These are phyloP conservation scores for Varanus salvator DNA, from an alignment of 2,113 vertebrate genomes.

Conservation along the genomic window DNA sequence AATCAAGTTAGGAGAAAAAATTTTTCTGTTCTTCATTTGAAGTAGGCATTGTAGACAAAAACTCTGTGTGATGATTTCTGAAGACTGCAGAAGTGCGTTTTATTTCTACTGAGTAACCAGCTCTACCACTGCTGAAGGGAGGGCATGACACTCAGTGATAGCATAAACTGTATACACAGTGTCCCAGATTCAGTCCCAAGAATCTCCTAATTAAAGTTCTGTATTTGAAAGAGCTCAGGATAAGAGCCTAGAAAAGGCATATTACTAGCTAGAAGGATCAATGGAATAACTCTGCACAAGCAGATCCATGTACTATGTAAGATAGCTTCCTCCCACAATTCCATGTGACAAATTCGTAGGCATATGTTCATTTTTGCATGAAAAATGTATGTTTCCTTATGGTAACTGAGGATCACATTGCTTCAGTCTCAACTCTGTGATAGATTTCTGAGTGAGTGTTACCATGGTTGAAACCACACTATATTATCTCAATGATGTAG, in stretches of 20 bases:
- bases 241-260: neutral
- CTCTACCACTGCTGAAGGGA: neutral
- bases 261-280: neutral
- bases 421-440: neutral
- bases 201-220: neutral
- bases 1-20: neutral
- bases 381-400: neutral
- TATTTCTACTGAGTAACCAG: neutral
- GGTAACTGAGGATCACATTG: neutral
- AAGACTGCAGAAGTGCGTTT: neutral
- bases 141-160: neutral
- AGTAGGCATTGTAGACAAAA: neutral
- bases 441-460: neutral
- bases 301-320: neutral
- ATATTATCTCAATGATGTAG: constrained; percentile 6
- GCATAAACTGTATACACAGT: neutral
- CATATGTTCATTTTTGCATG: neutral
- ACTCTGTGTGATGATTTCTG: neutral
- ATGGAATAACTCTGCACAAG: neutral
- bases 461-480: neutral
- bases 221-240: neutral
- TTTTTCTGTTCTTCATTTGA: neutral
- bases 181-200: neutral
- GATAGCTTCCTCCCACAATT: neutral
- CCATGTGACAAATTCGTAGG: neutral